Evolutionary conservation across 2,888 invertebrate genomes (phyloP).

Genomic region (Thera obeliscata): DNA sequence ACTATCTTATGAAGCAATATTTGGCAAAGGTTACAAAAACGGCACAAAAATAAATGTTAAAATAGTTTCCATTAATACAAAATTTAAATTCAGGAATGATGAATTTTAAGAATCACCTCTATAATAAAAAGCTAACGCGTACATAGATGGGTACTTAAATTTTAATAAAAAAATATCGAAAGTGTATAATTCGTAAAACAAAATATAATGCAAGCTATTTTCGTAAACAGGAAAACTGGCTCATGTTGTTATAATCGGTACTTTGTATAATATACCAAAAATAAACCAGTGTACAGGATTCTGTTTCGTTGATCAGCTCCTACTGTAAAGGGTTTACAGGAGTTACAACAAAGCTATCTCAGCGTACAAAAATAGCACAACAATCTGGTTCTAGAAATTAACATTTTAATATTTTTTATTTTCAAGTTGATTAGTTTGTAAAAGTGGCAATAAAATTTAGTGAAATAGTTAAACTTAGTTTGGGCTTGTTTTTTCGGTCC

Average conservation of each 20-base stretch:
- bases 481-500: not conserved
- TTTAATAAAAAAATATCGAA: constrained; percentile 30
- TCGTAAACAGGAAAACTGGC: constrained; percentile 4
- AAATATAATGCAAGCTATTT: constrained; percentile 21
- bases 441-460: not conserved
- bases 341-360: constrained; percentile 1
- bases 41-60: constrained; percentile 45
- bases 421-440: not conserved
- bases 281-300: not conserved
- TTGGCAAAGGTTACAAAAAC: constrained; percentile 55
- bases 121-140: constrained; percentile 32
- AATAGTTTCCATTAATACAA: constrained; percentile 36
- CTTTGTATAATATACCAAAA: not conserved
- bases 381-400: not conserved
- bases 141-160: constrained; percentile 21
- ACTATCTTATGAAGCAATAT: constrained; percentile 55
- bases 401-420: not conserved
- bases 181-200: constrained; percentile 15
- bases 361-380: not conserved
- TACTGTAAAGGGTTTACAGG: not conserved
- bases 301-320: constrained; percentile 9
- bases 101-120: constrained; percentile 39
- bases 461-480: not conserved
- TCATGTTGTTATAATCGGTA: constrained; percentile 2
- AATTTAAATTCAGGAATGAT: constrained; percentile 45